phyloP scores from a whole-genome alignment of 2,113 vertebrate genomes.

The Stegastes partitus region DNA sequence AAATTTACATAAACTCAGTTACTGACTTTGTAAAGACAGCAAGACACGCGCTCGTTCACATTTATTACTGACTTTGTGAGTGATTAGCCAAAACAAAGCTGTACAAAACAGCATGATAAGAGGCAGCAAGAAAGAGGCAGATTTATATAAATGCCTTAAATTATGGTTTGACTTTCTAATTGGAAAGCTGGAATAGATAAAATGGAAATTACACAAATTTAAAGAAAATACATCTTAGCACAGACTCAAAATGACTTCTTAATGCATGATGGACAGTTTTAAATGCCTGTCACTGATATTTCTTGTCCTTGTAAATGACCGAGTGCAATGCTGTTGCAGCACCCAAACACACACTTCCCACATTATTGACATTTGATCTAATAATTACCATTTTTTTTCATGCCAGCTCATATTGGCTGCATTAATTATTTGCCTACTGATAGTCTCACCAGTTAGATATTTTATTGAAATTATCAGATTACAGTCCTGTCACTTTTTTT shows the following conservation, averaged over 20 bases:
- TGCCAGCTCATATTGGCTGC: constrained; percentile 8
- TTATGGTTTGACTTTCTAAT: constrained; percentile 49
- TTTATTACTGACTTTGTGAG: constrained; percentile 58
- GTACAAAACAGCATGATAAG: constrained; percentile 55
- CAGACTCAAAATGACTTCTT: constrained; percentile 53
- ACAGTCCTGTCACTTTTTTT: background rate
- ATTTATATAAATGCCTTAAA: constrained; percentile 61
- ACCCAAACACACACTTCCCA: background rate
- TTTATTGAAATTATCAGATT: background rate
- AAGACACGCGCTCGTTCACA: constrained; percentile 1
- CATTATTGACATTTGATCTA: constrained; percentile 18
- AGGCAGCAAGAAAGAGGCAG: constrained; percentile 15
- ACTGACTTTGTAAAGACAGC: constrained; percentile 42
- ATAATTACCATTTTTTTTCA: constrained; percentile 17
- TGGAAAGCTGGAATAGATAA: constrained; percentile 32
- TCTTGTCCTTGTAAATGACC: constrained; percentile 30
- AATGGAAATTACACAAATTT: constrained; percentile 43
- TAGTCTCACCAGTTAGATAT: background rate
- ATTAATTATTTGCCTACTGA: constrained; percentile 20
- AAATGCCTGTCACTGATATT: constrained; percentile 20
- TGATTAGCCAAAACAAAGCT: constrained; percentile 56
- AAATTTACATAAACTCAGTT: constrained; percentile 66
- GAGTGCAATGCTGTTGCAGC: constrained; percentile 16
- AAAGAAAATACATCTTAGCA: constrained; percentile 29
- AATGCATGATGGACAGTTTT: constrained; percentile 35